Base-by-base conservation (phyloP, 2,113 vertebrate species). In the Ageneiosus marmoratus region DNA sequence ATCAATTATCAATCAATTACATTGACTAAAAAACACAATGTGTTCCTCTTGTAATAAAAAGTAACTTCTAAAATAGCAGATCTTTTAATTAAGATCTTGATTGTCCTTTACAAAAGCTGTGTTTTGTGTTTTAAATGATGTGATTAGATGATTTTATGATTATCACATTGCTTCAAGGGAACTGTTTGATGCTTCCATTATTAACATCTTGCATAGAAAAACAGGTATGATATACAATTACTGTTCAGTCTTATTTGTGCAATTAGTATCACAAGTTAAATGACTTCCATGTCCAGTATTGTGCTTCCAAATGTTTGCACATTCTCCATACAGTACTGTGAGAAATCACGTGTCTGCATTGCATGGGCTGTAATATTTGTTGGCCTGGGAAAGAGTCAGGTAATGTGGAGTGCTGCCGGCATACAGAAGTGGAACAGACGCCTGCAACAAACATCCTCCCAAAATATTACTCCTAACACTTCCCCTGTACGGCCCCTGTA, bases 371-470 rank as follows among this genome's bases (percentile, higher is more conserved):
- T 94, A 94, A 56, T 93, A 95, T 82, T 95, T 96, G 86, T 89
- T 93, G 58, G 92, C 89, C 50, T 91, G 93, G 83, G 95, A 93
- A 48, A 96, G 92, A 81, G 94, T 95, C 80, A 96, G 88, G 85
- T 94, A 96, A 86, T 95, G 94, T 87, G 94, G 79, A 55, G 91
- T 83, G 86, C 88, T 93, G 8, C 92, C 88, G 27, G 92, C 92
- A 65, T 93, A 96, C 24, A 96, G 67, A 13, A 96, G 69, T 0
- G 96, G 96, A n/a, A 95, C 92, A 53, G 93, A 92, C 90, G 95
- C 88, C 0, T 95, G 95, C 74, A 96, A 63, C 85, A 96, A 60
- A 72, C 93, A 96, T 86, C 94, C 93, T 4, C 93, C 89, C 86
- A 95, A 89, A 79, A 94, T 80, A 74, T 88, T 67, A 87, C 88